A percentile compares a stretch with the other conserved stretches of the same genome.
Evolutionary conservation across 2,797 vertebrate genomes (phyloP).

Genomic region (Melanotaenia pygmaea): DNA sequence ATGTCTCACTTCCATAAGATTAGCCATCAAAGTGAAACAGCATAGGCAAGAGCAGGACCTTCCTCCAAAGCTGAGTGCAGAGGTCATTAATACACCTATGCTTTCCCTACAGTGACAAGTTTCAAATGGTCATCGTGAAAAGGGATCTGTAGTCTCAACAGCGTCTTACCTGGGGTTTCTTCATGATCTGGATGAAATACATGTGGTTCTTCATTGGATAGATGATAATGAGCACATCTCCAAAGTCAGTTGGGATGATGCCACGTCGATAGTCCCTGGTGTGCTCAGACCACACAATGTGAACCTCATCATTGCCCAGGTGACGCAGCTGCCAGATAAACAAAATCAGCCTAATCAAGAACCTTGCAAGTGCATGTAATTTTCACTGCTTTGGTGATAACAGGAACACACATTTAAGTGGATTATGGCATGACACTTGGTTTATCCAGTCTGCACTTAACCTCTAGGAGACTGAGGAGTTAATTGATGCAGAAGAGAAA

Average conservation of each 20-base stretch:
- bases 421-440: conserved; percentile 18
- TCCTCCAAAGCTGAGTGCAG: background rate
- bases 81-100: background rate
- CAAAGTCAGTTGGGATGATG: conserved; percentile 98
- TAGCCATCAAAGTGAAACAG: conserved; percentile 6
- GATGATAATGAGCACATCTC: conserved; percentile 95
- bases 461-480: conserved; percentile 3
- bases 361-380: conserved; percentile 37
- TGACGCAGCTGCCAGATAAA: conserved; percentile 91
- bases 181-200: conserved; percentile 96
- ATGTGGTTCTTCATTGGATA: conserved; percentile 98
- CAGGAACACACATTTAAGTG: conserved; percentile 48
- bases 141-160: background rate
- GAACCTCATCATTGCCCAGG: conserved; percentile 99
- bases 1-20: background rate
- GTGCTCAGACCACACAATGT: conserved; percentile 99
- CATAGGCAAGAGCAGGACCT: conserved; percentile 2
- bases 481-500: background rate
- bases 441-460: conserved; percentile 24
- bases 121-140: background rate
- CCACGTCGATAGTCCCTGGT: conserved; percentile 94
- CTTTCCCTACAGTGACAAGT: background rate
- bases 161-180: conserved; percentile 91
- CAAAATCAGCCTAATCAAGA: conserved; percentile 65
- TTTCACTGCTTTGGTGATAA: conserved; percentile 40